Evolutionary conservation across 2,888 invertebrate genomes (phyloP).

Genomic region (Teinopalpus imperialis): DNA sequence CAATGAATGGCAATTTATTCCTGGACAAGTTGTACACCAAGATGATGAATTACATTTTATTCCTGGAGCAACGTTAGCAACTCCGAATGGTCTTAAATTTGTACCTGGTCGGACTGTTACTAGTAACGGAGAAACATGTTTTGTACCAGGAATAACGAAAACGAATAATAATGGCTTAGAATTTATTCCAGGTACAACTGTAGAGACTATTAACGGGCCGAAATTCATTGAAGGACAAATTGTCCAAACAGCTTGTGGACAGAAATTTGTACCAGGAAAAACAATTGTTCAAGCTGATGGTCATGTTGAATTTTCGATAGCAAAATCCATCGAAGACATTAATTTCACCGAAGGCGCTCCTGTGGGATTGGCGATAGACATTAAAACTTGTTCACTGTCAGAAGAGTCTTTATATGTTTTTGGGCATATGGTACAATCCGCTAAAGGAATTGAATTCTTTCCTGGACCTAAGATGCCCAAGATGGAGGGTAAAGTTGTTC

Average conservation of each 20-base stretch:
- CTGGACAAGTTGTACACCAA: slow-evolving; percentile 83
- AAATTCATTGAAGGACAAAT: slow-evolving; percentile 86
- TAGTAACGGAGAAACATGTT: slow-evolving; percentile 75
- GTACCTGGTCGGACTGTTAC: slow-evolving; percentile 84
- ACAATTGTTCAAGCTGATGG: slow-evolving; percentile 74
- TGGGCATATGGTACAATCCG: slow-evolving; percentile 85
- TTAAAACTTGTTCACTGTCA: slow-evolving; percentile 75
- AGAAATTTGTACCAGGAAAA: slow-evolving; percentile 84
- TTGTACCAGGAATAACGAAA: slow-evolving; percentile 83
- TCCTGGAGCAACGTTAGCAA: slow-evolving; percentile 84
- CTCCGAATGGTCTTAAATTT: slow-evolving; percentile 84
- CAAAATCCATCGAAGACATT: slow-evolving; percentile 81
- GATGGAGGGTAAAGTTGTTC: slow-evolving; percentile 82
- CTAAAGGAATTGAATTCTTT: slow-evolving; percentile 85
- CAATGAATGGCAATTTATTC: slow-evolving; percentile 84
- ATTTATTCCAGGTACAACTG: slow-evolving; percentile 84
- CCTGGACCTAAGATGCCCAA: slow-evolving; percentile 79
- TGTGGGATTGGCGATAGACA: slow-evolving; percentile 81
- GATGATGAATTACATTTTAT: slow-evolving; percentile 81
- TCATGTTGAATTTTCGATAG: slow-evolving; percentile 81
- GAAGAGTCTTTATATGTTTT: slow-evolving; percentile 81
- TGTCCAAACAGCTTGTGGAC: slow-evolving; percentile 80
- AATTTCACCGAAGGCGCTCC: slow-evolving; percentile 78
- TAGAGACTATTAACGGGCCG: slow-evolving; percentile 83
- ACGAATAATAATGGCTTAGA: slow-evolving; percentile 61